Evolutionary conservation across 2,113 vertebrate genomes (phyloP).

Genomic region (Rhipidura dahli): DNA sequence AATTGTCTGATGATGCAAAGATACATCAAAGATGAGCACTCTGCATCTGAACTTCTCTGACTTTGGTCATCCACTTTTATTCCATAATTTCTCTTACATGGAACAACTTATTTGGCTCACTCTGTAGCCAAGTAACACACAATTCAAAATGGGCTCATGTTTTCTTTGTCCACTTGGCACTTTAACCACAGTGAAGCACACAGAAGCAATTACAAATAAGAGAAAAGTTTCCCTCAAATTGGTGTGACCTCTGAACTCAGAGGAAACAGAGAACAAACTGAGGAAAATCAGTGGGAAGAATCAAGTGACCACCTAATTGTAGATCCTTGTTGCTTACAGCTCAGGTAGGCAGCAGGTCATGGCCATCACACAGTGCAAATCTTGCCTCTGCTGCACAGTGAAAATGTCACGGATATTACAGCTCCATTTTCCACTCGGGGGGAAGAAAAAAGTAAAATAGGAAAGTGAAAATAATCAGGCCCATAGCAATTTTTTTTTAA

Average conservation of each 20-base stretch:
- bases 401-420: rapidly evolving
- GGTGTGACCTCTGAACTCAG: not conserved
- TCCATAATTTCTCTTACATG: not conserved
- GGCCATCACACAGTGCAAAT: rapidly evolving
- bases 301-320: not conserved
- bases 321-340: not conserved
- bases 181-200: not conserved
- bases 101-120: not conserved
- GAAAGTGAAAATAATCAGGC: not conserved
- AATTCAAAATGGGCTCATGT: not conserved
- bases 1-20: not conserved
- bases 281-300: not conserved
- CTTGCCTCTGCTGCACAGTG: not conserved
- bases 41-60: not conserved
- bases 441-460: not conserved
- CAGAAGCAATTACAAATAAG: not conserved
- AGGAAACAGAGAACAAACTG: not conserved
- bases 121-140: not conserved
- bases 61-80: not conserved
- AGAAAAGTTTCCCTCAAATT: not conserved
- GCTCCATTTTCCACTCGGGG: not conserved
- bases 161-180: not conserved
- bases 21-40: not conserved
- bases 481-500: not conserved
- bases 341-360: not conserved